A percentile compares a stretch with the other conserved stretches of the same genome.
Evolutionary conservation across 2,888 invertebrate species (phyloP).

Genomic region (Phengaris alcon): DNA sequence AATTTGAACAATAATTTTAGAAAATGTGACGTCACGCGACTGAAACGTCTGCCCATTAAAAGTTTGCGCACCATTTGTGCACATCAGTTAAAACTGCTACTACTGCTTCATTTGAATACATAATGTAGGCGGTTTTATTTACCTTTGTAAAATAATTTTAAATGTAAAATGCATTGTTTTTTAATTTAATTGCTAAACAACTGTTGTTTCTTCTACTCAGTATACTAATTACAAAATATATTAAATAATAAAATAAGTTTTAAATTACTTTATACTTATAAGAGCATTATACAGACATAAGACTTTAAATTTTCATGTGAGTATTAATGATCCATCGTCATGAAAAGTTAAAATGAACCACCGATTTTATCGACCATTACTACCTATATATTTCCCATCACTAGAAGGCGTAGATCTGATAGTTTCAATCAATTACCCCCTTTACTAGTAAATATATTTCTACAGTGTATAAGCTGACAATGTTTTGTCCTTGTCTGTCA

Average conservation of each 20-base stretch:
- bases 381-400: conserved; percentile 24
- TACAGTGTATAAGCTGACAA: too few species aligned
- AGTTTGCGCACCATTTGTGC: conserved; percentile 11
- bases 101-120: neutral
- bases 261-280: too few species aligned
- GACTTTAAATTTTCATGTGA: too few species aligned
- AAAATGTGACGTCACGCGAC: conserved; percentile 1
- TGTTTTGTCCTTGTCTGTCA: too few species aligned
- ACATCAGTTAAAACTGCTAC: neutral
- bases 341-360: too few species aligned
- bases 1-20: neutral
- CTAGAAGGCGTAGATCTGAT: conserved; percentile 41
- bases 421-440: conserved; percentile 60
- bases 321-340: too few species aligned
- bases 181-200: too few species aligned
- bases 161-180: neutral
- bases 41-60: conserved; percentile 9
- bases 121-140: neutral
- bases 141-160: neutral
- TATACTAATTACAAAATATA: too few species aligned
- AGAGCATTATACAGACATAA: too few species aligned
- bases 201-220: too few species aligned
- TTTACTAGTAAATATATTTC: too few species aligned
- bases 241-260: too few species aligned
- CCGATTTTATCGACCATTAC: neutral